Percentiles rank a stretch among this genome's conserved stretches.
Conservation (phyloP, 2,797 vertebrate species). For the Poeciliopsis presidionis region DNA sequence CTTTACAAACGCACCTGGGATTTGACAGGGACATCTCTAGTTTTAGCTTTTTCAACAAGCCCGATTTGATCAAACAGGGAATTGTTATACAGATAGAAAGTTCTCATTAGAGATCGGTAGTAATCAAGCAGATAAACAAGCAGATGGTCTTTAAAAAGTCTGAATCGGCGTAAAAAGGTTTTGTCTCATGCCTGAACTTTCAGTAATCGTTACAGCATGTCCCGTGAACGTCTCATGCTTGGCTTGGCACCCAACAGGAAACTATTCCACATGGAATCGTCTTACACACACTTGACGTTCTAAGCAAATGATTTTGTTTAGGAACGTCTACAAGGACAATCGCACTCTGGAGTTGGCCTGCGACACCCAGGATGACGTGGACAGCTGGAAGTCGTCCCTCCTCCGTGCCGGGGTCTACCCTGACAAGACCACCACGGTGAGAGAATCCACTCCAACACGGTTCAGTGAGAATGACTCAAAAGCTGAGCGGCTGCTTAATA, state of each 20-base stretch:
- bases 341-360: constrained; percentile 95
- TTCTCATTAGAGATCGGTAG: neutral
- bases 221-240: constrained; percentile 22
- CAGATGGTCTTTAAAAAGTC: neutral
- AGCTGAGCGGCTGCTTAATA: neutral
- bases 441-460: constrained; percentile 27
- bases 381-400: constrained; percentile 98
- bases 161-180: constrained; percentile 11
- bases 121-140: neutral
- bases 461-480: neutral
- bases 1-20: neutral
- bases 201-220: constrained; percentile 27
- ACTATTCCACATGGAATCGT: neutral
- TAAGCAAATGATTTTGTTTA: constrained; percentile 51
- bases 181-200: constrained; percentile 5
- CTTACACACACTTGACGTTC: neutral
- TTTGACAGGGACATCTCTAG: neutral
- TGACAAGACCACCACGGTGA: constrained; percentile 86
- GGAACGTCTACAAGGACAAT: constrained; percentile 99
- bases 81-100: neutral
- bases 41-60: neutral
- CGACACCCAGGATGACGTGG: constrained; percentile 94
- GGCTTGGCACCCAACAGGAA: neutral
- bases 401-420: constrained; percentile 94
- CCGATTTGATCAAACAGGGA: neutral